Conservation (phyloP, 2,888 invertebrate species). For the Crossocerus cetratus region DNA sequence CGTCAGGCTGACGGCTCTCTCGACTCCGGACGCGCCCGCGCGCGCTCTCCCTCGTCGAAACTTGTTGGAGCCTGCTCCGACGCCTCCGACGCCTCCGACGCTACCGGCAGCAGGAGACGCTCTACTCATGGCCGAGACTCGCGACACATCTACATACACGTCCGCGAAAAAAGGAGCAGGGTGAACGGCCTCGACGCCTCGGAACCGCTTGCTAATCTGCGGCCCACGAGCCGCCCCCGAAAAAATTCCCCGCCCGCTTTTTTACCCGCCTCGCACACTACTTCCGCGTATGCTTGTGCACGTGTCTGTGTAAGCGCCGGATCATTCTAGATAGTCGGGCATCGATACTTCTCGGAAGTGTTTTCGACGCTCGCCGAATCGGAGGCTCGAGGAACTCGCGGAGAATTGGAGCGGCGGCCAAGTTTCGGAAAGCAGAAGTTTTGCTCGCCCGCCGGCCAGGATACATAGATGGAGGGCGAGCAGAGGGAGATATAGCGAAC, state of each 20-base stretch:
- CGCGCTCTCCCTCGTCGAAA: constrained; percentile 32
- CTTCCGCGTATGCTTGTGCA: no score
- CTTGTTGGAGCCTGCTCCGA: constrained; percentile 29
- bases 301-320: neutral
- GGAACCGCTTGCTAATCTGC: constrained; percentile 38
- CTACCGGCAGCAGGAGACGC: no score
- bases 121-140: neutral
- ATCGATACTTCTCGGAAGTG: constrained; percentile 1
- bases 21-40: constrained; percentile 9
- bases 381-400: neutral
- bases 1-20: neutral
- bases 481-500: neutral
- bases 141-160: neutral
- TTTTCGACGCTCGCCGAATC: neutral
- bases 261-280: neutral
- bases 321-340: neutral
- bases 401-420: neutral
- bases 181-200: constrained; percentile 57
- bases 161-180: constrained; percentile 38
- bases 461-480: neutral
- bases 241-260: neutral
- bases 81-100: no score
- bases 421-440: neutral
- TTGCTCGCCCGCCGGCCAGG: no score
- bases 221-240: constrained; percentile 16